Percentiles rank a stretch among this genome's conserved stretches.
Evolutionary conservation across 1,140 invertebrate species (phyloP).

Genomic region (Leptinotarsa defecta): DNA sequence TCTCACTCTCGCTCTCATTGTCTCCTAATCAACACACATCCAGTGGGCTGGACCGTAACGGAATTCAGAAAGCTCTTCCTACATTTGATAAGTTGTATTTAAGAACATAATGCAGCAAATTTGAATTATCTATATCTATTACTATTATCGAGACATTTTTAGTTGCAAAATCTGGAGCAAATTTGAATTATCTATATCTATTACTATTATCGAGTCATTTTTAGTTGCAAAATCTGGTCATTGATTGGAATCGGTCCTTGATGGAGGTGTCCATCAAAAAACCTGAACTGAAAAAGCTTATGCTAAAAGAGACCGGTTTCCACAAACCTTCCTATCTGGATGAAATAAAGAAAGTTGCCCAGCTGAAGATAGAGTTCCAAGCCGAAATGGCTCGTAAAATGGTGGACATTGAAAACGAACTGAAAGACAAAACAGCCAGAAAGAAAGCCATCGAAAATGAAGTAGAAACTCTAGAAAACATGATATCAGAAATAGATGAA

Average conservation of each 20-base stretch:
- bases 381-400: constrained; percentile 4
- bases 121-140: constrained; percentile 14
- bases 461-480: background rate
- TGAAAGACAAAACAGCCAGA: background rate
- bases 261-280: constrained; percentile 19
- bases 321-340: constrained; percentile 5
- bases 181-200: too few species aligned
- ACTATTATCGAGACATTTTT: constrained; percentile 9
- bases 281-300: constrained; percentile 24
- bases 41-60: background rate
- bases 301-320: constrained; percentile 24
- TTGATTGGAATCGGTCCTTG: constrained; percentile 19
- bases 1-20: too few species aligned
- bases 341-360: constrained; percentile 12
- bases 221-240: constrained; percentile 23
- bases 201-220: constrained; percentile 7
- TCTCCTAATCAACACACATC: too few species aligned
- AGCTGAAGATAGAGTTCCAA: background rate
- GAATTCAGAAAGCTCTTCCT: background rate
- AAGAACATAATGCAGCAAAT: background rate
- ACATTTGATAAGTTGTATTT: background rate
- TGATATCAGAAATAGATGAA: background rate
- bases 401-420: background rate
- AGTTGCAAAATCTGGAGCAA: constrained; percentile 23
- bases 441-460: constrained; percentile 1